Conservation (phyloP, 1,140 invertebrate species). For the Archivesica marissinica region DNA sequence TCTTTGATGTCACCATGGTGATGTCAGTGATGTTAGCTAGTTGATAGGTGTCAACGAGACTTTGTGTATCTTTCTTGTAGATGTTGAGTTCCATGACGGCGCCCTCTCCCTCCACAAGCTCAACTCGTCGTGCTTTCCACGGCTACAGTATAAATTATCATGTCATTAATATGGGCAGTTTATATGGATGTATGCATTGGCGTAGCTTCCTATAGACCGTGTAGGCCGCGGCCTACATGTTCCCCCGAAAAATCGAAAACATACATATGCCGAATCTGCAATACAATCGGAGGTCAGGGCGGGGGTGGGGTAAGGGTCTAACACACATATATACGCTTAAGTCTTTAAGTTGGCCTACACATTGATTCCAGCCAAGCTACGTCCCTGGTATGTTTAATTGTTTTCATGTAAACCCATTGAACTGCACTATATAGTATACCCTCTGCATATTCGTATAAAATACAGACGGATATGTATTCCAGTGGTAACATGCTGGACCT, state of each 20-base stretch:
- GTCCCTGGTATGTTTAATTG: neutral
- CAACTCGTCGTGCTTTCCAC: constrained; percentile 27
- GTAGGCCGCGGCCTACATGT: too few species aligned
- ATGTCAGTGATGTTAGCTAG: constrained; percentile 69
- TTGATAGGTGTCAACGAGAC: neutral
- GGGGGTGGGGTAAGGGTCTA: too few species aligned
- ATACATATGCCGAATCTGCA: too few species aligned
- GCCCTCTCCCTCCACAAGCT: constrained; percentile 22
- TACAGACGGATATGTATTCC: too few species aligned
- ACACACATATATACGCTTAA: neutral
- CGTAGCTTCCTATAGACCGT: too few species aligned
- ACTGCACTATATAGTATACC: neutral
- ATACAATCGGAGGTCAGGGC: too few species aligned
- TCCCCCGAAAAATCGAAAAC: too few species aligned
- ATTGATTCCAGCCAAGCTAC: too few species aligned
- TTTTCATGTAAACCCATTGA: neutral
- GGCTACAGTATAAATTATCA: constrained; percentile 1
- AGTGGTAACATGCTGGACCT: too few species aligned
- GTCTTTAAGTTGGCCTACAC: too few species aligned
- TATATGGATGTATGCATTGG: neutral
- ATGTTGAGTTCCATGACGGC: neutral
- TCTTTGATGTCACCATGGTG: constrained; percentile 67
- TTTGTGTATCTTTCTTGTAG: neutral
- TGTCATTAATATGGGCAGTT: too few species aligned
- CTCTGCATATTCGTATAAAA: neutral